Percentiles rank a stretch among this genome's conserved stretches.
These are phyloP conservation scores for Podarcis cretensis DNA, from an alignment of 2,113 vertebrate species.

Conservation along the genomic window DNA sequence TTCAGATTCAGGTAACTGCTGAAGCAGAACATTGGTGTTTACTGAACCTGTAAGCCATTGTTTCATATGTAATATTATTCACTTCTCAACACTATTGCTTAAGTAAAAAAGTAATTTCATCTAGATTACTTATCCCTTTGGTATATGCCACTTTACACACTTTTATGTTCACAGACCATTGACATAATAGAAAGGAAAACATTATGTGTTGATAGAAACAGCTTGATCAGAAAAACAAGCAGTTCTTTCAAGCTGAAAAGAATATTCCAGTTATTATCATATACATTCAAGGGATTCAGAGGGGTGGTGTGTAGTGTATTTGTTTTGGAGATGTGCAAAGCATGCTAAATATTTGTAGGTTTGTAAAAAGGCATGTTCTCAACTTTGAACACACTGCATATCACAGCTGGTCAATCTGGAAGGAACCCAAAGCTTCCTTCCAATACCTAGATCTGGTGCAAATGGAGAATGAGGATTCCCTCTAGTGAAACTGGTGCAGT, in stretches of 20 bases:
- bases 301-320: background rate
- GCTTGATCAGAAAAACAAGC: slow-evolving; percentile 16
- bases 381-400: background rate
- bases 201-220: background rate
- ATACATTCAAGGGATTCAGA: background rate
- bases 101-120: slow-evolving; percentile 5
- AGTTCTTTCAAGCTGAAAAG: background rate
- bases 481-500: no score
- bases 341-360: background rate
- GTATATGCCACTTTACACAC: background rate
- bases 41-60: background rate
- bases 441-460: background rate
- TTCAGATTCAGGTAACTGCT: slow-evolving; percentile 26
- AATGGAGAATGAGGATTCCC: no score
- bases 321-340: background rate
- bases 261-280: background rate
- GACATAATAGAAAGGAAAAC: background rate
- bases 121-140: background rate
- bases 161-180: background rate
- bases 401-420: background rate
- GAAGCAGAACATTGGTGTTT: background rate
- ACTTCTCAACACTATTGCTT: background rate
- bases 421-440: background rate
- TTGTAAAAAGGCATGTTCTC: background rate
- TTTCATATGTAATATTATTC: background rate